Conservation (phyloP, 2,113 vertebrate genomes). For the Solea solea region DNA sequence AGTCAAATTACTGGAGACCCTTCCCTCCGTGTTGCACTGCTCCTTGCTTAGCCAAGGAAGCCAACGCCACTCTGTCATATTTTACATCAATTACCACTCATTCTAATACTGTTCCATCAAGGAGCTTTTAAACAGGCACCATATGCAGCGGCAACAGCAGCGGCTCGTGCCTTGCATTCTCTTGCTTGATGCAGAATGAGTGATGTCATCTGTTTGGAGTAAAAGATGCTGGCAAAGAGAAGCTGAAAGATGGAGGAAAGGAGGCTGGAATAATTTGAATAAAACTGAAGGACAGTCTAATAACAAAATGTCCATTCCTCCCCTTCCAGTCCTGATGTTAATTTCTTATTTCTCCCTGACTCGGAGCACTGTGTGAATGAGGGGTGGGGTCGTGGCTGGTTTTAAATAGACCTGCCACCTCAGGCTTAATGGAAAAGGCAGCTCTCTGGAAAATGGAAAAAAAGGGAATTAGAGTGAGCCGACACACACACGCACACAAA, state of each 20-base stretch:
- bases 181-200: conserved; percentile 83
- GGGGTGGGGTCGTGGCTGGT: conserved; percentile 94
- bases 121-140: conserved; percentile 93
- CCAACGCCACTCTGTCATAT: conserved; percentile 98
- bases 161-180: conserved; percentile 76
- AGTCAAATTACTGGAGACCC: conserved; percentile 90
- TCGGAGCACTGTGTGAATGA: conserved; percentile 90
- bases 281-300: conserved; percentile 93
- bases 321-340: conserved; percentile 90
- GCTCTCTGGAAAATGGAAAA: conserved; percentile 99
- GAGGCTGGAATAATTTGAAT: conserved; percentile 76
- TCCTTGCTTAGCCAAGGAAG: conserved; percentile 95
- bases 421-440: conserved; percentile 98
- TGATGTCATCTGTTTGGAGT: conserved; percentile 88
- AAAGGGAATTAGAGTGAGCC: conserved; percentile 94
- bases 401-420: conserved; percentile 99
- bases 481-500: conserved; percentile 93
- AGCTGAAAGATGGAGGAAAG: conserved; percentile 48
- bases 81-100: conserved; percentile 99
- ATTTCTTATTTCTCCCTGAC: conserved; percentile 94
- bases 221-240: conserved; percentile 41
- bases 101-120: conserved; percentile 97
- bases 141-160: conserved; percentile 88
- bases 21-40: conserved; percentile 67
- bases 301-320: conserved; percentile 89